These are phyloP conservation scores for Zeus faber DNA, from an alignment of 2,113 vertebrate species.

Conservation along the genomic window DNA sequence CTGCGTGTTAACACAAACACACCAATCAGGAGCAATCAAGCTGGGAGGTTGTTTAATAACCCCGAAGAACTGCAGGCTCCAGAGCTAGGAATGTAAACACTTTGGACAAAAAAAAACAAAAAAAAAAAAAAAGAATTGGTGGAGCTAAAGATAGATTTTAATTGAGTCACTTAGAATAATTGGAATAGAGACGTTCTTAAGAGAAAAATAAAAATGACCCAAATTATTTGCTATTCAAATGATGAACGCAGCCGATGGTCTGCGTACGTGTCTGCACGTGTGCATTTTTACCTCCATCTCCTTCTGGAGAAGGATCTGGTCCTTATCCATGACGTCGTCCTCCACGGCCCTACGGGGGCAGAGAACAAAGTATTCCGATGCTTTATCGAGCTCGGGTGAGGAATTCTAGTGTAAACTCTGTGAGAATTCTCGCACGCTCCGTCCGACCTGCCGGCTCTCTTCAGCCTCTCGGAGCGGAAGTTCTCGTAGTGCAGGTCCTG, in stretches of 20 bases:
- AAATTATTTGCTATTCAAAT: too few species aligned
- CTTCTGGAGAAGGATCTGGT: constrained; percentile 91
- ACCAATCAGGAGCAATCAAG: constrained; percentile 40
- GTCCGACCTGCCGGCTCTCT: constrained; percentile 81
- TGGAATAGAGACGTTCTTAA: too few species aligned
- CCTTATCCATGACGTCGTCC: constrained; percentile 89
- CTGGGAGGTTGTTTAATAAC: constrained; percentile 25
- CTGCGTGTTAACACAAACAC: constrained; percentile 30
- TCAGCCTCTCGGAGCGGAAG: constrained; percentile 88
- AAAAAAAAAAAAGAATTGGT: too few species aligned
- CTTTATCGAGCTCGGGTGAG: too few species aligned
- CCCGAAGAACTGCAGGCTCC: constrained; percentile 9
- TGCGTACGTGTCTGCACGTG: not conserved
- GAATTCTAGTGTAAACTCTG: not conserved
- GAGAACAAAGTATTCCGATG: not conserved
- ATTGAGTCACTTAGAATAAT: too few species aligned
- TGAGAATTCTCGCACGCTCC: not conserved
- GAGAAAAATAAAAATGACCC: too few species aligned
- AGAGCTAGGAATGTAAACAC: constrained; percentile 24
- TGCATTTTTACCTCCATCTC: constrained; percentile 83
- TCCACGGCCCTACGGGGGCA: constrained; percentile 77
- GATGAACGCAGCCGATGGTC: too few species aligned
- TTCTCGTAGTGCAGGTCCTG: constrained; percentile 90
- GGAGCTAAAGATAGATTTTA: not conserved
- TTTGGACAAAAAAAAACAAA: too few species aligned